A percentile compares a stretch with the other conserved stretches of the same genome.
phyloP scores from a whole-genome alignment of 2,888 invertebrate species.

The Melanchra persicariae region DNA sequence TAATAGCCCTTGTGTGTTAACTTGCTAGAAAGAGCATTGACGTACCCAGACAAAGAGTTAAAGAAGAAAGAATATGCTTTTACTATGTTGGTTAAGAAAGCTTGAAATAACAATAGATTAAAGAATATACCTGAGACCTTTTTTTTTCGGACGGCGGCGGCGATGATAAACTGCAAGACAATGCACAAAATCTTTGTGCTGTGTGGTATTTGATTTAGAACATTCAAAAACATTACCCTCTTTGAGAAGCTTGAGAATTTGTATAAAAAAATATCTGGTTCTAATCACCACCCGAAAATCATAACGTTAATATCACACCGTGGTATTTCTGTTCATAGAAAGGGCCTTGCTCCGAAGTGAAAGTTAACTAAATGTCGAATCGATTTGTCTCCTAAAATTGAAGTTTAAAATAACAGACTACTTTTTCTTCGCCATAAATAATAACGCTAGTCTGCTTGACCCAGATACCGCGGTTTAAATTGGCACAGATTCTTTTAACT shows the following conservation, averaged over 20 bases:
- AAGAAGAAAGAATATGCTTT: neutral
- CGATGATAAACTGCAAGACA: neutral
- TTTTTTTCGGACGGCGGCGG: neutral
- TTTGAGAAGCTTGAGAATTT: too few relatives aligned
- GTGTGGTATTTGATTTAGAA: too few relatives aligned
- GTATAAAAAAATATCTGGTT: too few relatives aligned
- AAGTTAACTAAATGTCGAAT: neutral
- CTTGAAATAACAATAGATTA: neutral
- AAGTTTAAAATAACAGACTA: neutral
- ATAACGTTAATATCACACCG: too few relatives aligned
- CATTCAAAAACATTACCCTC: too few relatives aligned
- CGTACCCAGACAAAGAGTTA: neutral
- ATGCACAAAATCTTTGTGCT: too few relatives aligned
- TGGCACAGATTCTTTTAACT: constrained; percentile 44
- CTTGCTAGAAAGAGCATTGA: too few relatives aligned
- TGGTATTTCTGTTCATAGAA: neutral
- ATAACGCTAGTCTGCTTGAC: constrained; percentile 35
- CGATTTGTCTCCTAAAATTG: neutral
- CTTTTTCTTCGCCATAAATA: constrained; percentile 23
- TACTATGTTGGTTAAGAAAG: neutral
- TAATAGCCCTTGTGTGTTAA: too few relatives aligned
- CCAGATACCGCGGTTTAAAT: constrained; percentile 37
- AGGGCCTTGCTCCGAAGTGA: neutral
- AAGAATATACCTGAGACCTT: neutral
- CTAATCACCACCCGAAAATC: too few relatives aligned